These are phyloP conservation scores for Malurus alboscapulatus DNA, from an alignment of 2,113 vertebrate genomes.

Conservation along the genomic window DNA sequence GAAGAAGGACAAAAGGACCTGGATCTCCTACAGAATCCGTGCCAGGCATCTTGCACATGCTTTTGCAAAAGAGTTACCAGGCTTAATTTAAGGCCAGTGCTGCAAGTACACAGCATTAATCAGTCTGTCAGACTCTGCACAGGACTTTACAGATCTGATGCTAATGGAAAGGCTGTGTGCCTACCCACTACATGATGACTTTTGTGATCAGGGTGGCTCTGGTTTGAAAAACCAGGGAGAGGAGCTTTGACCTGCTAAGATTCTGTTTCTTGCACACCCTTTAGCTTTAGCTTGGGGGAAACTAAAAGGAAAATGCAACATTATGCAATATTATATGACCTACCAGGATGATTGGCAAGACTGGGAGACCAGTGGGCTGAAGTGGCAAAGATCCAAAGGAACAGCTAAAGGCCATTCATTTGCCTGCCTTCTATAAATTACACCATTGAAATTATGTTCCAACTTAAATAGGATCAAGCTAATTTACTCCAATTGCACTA, in stretches of 20 bases:
- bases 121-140: background rate
- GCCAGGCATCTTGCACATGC: background rate
- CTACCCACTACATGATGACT: background rate
- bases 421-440: background rate
- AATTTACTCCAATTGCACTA: background rate
- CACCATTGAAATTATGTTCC: background rate
- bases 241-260: background rate
- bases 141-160: background rate
- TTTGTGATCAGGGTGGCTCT: background rate
- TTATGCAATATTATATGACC: background rate
- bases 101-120: background rate
- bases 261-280: background rate
- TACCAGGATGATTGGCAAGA: background rate
- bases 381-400: background rate
- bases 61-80: fast-evolving
- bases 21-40: background rate
- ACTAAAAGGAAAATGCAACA: background rate
- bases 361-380: background rate
- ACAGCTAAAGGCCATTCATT: background rate
- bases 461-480: background rate
- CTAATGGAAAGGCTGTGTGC: background rate
- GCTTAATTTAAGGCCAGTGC: background rate
- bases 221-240: background rate
- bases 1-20: background rate
- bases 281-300: background rate